Percentiles rank a stretch among this genome's conserved stretches.
These are phyloP conservation scores for Bradypodion ventrale DNA, from an alignment of 2,797 vertebrate genomes.

Conservation along the genomic window DNA sequence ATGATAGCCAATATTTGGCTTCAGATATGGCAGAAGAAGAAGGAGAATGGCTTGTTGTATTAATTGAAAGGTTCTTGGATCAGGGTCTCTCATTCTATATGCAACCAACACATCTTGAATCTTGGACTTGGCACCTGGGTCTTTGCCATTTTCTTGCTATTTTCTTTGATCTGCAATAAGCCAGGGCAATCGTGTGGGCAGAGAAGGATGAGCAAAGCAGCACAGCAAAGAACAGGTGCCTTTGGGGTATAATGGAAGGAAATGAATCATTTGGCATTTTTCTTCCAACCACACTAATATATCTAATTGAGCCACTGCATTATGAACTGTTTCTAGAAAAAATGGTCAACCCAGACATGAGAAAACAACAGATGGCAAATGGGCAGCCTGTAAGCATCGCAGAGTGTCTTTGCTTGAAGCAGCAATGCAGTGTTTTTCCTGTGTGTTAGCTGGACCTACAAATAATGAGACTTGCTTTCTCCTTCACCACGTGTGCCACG, in stretches of 20 bases:
- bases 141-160: constrained; percentile 47
- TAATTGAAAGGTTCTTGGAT: constrained; percentile 45
- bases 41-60: constrained; percentile 44
- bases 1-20: too few relatives aligned
- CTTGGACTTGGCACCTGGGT: constrained; percentile 37
- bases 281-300: constrained; percentile 63
- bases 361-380: constrained; percentile 16
- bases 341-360: constrained; percentile 42
- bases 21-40: too few relatives aligned
- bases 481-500: neutral
- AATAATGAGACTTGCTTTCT: neutral
- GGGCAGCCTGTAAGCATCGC: constrained; percentile 10
- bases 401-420: constrained; percentile 6
- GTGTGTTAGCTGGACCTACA: neutral
- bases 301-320: constrained; percentile 62
- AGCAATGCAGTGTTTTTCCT: constrained; percentile 24
- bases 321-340: constrained; percentile 38
- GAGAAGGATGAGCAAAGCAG: constrained; percentile 37
- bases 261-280: constrained; percentile 70
- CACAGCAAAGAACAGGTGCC: constrained; percentile 62
- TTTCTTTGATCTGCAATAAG: constrained; percentile 42
- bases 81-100: constrained; percentile 35
- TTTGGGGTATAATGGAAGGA: constrained; percentile 51
- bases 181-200: neutral
- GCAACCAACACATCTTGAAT: constrained; percentile 46